These are phyloP conservation scores for Chlorops oryzae DNA, from an alignment of 1,140 invertebrate species.

Conservation along the genomic window DNA sequence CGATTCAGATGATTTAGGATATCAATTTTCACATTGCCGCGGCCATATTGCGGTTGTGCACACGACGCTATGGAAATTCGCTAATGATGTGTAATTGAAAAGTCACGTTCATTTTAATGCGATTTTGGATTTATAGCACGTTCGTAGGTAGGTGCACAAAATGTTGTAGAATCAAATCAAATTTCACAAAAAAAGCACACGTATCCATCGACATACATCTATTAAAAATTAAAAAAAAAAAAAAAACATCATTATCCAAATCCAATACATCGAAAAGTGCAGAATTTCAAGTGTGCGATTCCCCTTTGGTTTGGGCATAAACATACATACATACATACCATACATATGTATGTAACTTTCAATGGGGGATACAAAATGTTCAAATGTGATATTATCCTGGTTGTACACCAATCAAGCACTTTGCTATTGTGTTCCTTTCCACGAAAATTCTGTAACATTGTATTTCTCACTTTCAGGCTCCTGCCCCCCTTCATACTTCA, in stretches of 20 bases:
- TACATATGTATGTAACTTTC: not conserved
- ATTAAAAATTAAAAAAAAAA: not conserved
- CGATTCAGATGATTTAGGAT: too few species aligned
- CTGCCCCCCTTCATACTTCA: conserved; percentile 52
- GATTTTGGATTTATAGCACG: too few species aligned
- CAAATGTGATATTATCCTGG: not conserved
- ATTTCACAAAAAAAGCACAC: not conserved
- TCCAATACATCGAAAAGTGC: too few species aligned
- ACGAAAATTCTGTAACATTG: not conserved
- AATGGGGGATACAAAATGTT: not conserved
- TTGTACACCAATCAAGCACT: not conserved
- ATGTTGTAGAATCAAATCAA: not conserved
- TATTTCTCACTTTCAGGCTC: conserved; percentile 14
- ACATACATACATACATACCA: not conserved
- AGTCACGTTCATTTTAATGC: too few species aligned
- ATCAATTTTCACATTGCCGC: too few species aligned
- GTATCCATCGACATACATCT: not conserved
- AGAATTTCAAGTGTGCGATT: too few species aligned
- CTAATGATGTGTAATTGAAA: too few species aligned
- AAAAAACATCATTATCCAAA: too few species aligned
- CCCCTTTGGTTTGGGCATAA: not conserved
- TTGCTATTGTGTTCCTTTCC: not conserved
- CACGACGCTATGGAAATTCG: too few species aligned
- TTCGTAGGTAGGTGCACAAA: not conserved
- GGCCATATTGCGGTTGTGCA: too few species aligned